These are phyloP conservation scores for Hirudo medicinalis DNA, from an alignment of 1,140 invertebrate species.

Conservation along the genomic window DNA sequence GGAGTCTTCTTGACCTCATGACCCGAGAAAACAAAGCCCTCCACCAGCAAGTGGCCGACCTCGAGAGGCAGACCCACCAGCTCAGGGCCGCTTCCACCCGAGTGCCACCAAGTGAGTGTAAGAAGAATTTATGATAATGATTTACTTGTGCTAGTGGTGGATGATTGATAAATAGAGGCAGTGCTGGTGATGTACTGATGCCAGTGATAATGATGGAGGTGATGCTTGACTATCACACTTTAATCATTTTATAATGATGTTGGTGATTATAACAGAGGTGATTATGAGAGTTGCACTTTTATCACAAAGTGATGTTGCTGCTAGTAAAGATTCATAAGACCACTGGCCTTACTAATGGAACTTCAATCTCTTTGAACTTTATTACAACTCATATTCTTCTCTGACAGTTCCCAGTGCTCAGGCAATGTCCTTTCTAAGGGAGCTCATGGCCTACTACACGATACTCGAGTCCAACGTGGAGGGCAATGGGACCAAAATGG, in stretches of 20 bases:
- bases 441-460: constrained; percentile 17
- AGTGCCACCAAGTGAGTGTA: constrained; percentile 18
- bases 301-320: too few relatives aligned
- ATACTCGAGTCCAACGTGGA: constrained; percentile 14
- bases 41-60: constrained; percentile 1
- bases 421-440: constrained; percentile 16
- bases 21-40: constrained; percentile 15
- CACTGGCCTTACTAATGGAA: neutral
- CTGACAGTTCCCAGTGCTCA: constrained; percentile 13
- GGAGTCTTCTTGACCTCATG: neutral
- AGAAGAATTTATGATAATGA: too few relatives aligned
- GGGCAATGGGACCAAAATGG: constrained; percentile 4
- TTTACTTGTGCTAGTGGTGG: too few relatives aligned
- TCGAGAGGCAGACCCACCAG: constrained; percentile 14
- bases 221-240: too few relatives aligned
- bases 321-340: too few relatives aligned
- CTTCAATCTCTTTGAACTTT: neutral
- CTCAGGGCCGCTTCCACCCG: constrained; percentile 6
- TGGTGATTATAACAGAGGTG: too few relatives aligned
- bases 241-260: too few relatives aligned
- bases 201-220: too few relatives aligned
- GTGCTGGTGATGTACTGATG: too few relatives aligned
- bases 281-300: too few relatives aligned
- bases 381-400: neutral
- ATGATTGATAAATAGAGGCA: too few relatives aligned